Percentiles rank a stretch among this genome's conserved stretches.
Evolutionary conservation across 2,113 vertebrate species (phyloP).

Genomic region (Crotalus tigris): DNA sequence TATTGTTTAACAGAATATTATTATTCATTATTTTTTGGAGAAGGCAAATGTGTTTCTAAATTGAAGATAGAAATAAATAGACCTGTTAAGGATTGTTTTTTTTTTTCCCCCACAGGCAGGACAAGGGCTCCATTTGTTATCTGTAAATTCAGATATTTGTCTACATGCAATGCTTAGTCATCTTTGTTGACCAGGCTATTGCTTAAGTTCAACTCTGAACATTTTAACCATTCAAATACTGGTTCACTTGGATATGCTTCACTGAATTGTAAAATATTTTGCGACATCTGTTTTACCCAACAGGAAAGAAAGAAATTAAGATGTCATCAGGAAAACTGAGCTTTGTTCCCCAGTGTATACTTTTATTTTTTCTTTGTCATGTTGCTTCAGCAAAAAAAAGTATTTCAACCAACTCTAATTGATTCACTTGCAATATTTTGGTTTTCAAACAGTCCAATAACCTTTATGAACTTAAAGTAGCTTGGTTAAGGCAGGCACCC

Average conservation of each 20-base stretch:
- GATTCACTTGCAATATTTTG: not conserved
- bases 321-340: not conserved
- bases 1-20: not conserved
- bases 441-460: constrained; percentile 1
- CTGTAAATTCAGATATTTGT: not conserved
- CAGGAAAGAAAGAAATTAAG: not conserved
- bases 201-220: not conserved
- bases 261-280: not conserved
- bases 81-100: not conserved
- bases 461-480: not conserved
- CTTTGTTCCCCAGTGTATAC: not conserved
- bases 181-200: not conserved
- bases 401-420: constrained; percentile 2
- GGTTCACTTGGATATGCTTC: no score
- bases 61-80: not conserved
- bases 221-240: not conserved
- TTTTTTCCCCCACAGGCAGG: not conserved
- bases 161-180: not conserved
- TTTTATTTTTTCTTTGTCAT: not conserved
- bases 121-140: not conserved
- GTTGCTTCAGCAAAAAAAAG: not conserved
- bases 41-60: not conserved
- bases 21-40: not conserved
- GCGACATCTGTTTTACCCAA: not conserved
- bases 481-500: not conserved